phyloP scores from a whole-genome alignment of 2,797 vertebrate genomes.

The Mus caroli region DNA sequence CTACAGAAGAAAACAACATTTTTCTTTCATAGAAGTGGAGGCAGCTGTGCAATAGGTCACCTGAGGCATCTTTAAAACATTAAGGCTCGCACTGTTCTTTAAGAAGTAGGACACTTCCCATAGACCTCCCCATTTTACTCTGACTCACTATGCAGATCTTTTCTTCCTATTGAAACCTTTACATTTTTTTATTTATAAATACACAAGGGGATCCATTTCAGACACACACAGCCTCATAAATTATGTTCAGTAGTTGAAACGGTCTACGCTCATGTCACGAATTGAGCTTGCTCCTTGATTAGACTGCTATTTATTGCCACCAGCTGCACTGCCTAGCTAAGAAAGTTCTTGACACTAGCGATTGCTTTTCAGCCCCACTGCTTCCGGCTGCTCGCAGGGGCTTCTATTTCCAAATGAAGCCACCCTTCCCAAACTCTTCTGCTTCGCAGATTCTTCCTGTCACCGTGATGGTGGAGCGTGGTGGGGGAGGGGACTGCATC shows the following conservation, averaged over 20 bases:
- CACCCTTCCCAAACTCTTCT: constrained; percentile 87
- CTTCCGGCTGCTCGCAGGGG: constrained; percentile 93
- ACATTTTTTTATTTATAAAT: constrained; percentile 88
- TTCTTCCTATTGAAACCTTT: constrained; percentile 86
- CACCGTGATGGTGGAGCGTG: constrained; percentile 75
- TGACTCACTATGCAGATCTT: constrained; percentile 89
- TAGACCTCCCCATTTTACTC: constrained; percentile 88
- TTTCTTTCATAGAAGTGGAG: constrained; percentile 87
- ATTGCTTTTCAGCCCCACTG: constrained; percentile 95
- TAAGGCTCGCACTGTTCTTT: constrained; percentile 85
- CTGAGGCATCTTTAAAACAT: constrained; percentile 85
- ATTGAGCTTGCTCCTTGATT: constrained; percentile 91
- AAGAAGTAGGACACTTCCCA: constrained; percentile 84
- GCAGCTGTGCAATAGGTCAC: constrained; percentile 85
- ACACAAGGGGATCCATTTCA: constrained; percentile 87
- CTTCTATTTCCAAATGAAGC: constrained; percentile 87
- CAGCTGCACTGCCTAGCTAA: constrained; percentile 95
- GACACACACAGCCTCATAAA: constrained; percentile 87
- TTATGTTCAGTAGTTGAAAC: constrained; percentile 92
- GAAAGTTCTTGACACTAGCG: constrained; percentile 95
- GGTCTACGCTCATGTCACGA: constrained; percentile 91
- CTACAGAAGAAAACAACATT: constrained; percentile 83
- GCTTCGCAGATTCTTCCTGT: constrained; percentile 86
- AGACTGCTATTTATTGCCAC: constrained; percentile 96
- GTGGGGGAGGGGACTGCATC: constrained; percentile 67